Conservation (phyloP, 2,113 vertebrate genomes). For the Acrocephalus arundinaceus region DNA sequence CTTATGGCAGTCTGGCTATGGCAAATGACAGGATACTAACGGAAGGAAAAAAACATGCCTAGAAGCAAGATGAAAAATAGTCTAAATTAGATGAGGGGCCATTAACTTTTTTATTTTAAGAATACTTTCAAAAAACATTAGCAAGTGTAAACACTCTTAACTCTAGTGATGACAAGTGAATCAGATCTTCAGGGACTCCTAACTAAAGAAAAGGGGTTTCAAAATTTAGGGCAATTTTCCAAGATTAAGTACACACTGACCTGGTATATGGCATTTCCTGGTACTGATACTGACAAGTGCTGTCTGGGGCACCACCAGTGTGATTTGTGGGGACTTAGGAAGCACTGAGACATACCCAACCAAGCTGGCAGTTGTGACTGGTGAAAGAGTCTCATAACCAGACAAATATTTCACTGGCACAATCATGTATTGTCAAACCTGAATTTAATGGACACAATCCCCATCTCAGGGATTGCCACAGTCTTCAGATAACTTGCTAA, state of each 20-base stretch:
- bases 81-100: not conserved
- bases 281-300: not conserved
- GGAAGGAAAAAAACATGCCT: not conserved
- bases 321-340: rapidly evolving
- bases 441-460: not conserved
- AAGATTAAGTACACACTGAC: not conserved
- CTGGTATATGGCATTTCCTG: not conserved
- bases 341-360: rapidly evolving
- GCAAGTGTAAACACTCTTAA: not conserved
- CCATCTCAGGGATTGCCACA: not conserved
- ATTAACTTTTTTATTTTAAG: not conserved
- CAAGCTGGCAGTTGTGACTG: not conserved
- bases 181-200: not conserved
- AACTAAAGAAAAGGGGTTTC: not conserved
- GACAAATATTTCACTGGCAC: not conserved
- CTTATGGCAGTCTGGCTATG: not conserved
- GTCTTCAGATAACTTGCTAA: not conserved
- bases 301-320: not conserved
- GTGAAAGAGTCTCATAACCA: not conserved
- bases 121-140: not conserved
- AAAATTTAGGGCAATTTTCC: not conserved
- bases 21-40: not conserved
- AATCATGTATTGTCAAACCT: not conserved
- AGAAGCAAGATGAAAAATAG: not conserved
- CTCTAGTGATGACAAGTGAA: not conserved